phyloP scores from a whole-genome alignment of 2,113 vertebrate species.

The Cairina moschata region DNA sequence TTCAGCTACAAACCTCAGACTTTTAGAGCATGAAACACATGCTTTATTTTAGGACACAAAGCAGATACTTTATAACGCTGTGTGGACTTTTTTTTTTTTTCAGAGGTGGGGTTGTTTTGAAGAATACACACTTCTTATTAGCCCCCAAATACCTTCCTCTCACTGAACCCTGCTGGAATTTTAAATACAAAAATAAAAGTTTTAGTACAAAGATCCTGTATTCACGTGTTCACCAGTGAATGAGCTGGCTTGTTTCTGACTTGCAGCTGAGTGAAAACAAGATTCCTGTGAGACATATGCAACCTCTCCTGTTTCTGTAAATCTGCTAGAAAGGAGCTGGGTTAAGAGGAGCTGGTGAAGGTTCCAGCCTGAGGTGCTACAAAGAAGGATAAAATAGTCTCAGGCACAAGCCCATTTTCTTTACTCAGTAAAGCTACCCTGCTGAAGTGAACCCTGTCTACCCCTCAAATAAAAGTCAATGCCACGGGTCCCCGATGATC shows the following conservation, averaged over 20 bases:
- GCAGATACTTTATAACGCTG: conserved; percentile 50
- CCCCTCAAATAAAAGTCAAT: neutral
- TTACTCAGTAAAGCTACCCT: neutral
- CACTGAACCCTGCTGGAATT: conserved; percentile 3
- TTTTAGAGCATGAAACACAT: conserved; percentile 75
- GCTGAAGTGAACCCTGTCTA: neutral
- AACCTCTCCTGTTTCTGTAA: neutral
- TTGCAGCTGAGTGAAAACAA: neutral
- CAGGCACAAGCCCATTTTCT: neutral
- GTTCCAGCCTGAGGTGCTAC: neutral
- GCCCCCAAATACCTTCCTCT: conserved; percentile 43
- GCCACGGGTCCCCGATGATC: neutral
- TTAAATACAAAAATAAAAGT: conserved; percentile 22
- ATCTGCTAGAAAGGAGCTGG: neutral
- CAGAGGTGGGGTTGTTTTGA: neutral
- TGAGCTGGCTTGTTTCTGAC: neutral
- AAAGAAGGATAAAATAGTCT: neutral
- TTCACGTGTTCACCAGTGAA: neutral
- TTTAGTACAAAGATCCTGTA: neutral
- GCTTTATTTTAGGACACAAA: conserved; percentile 68
- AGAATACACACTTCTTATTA: conserved; percentile 33
- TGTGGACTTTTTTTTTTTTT: neutral
- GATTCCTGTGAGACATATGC: neutral
- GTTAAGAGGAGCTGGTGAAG: neutral
- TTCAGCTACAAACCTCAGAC: conserved; percentile 75